Base-by-base conservation (phyloP, 2,797 vertebrate genomes). In the Gambelia wislizenii region DNA sequence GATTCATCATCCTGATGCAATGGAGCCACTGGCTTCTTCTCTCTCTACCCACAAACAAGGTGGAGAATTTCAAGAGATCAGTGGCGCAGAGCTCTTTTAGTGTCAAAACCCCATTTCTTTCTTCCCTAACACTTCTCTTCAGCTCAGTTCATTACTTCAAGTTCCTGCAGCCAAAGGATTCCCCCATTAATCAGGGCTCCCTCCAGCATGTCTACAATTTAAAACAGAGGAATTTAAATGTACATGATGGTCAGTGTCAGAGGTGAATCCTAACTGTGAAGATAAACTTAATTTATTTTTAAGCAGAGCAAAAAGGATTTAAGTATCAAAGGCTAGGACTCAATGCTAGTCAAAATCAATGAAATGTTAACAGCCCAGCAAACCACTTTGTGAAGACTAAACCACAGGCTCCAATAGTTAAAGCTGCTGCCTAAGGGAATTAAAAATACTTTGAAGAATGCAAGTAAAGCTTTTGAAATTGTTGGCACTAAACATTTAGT, bases 231-330 rank as follows among this genome's bases (percentile, higher is more conserved):
- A 86, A 86, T 89, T 75, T 80, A 81, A 81, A 89, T 33, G 54
- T 64, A 85, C 67, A 80, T 61, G 67, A 81, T 47, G 33, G 39
- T 81, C 77, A 52, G n/a, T 81, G 84, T 86, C 39, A 85, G 54
- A 75, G 44, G 54, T 75, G 67, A 89, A 75, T 36, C 54, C 25
- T 74, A 12, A 39, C 69, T 81, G 16, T 25, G 78, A 33, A 86
- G 88, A 89, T 77, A 88, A 85, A 81, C 83, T 49, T 89, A 80
- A 80, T 80, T 86, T 89, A 42, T 64, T 64, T 89, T 82, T 75
- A 75, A 81, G 77, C 16, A 33, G 33, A 64, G 76, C 77, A 81
- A 89, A 89, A 75, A 18, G n/a, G 75, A 36, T 81, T n/a, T 52
- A 64, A 49, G 84, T 64, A 86, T 81, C 83, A 75, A 81, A 85